Evolutionary conservation across 1,140 invertebrate genomes (phyloP).

Genomic region (Lasaia peninsularis): DNA sequence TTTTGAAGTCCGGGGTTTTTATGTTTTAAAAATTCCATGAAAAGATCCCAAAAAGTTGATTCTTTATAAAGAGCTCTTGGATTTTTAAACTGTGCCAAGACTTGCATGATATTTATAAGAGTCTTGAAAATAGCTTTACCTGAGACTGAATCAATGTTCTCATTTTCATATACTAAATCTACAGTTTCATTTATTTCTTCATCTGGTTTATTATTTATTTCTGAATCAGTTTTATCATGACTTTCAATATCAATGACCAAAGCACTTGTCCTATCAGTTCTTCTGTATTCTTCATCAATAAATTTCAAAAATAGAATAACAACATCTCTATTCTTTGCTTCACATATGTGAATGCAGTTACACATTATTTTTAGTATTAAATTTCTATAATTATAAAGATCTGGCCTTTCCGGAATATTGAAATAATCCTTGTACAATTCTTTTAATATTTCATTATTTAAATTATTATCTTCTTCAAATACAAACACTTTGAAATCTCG

Average conservation of each 20-base stretch:
- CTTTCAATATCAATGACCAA: slow-evolving; percentile 56
- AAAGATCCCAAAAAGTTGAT: slow-evolving; percentile 85
- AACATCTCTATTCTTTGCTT: slow-evolving; percentile 87
- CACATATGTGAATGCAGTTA: slow-evolving; percentile 84
- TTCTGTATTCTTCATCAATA: slow-evolving; percentile 81
- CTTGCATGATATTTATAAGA: slow-evolving; percentile 84
- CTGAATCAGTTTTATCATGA: slow-evolving; percentile 40
- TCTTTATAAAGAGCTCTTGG: slow-evolving; percentile 88
- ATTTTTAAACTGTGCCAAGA: slow-evolving; percentile 89
- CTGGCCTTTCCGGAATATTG: slow-evolving; percentile 78
- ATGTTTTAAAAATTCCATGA: slow-evolving; percentile 87
- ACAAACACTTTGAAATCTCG: slow-evolving; percentile 50
- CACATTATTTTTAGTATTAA: slow-evolving; percentile 89
- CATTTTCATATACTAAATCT: slow-evolving; percentile 22
- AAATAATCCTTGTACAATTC: slow-evolving; percentile 60
- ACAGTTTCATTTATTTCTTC: slow-evolving; percentile 44
- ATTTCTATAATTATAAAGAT: slow-evolving; percentile 86
- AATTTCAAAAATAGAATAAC: slow-evolving; percentile 88
- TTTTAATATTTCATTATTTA: slow-evolving; percentile 39
- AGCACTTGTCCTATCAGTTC: slow-evolving; percentile 52
- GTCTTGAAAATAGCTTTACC: slow-evolving; percentile 79
- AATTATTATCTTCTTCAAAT: slow-evolving; percentile 53
- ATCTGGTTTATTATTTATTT: slow-evolving; percentile 49
- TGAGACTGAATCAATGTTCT: slow-evolving; percentile 51
- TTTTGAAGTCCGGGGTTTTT: slow-evolving; percentile 89